Base-by-base conservation (phyloP, 2,797 vertebrate genomes). In the Huso huso region DNA sequence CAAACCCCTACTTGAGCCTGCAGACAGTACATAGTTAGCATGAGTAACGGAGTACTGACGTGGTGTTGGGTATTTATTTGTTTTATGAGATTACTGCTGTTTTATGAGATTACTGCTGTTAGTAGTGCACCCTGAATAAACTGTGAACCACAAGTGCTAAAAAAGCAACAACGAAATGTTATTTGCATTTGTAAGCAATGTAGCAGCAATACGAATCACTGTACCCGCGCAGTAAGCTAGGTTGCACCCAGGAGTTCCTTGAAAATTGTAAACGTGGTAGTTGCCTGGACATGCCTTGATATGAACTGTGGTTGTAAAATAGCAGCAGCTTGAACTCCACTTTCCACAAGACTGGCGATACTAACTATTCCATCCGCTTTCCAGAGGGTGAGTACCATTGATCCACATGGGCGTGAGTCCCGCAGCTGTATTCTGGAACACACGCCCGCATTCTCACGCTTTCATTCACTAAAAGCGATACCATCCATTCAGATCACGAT, bases 211-310 rank as follows among this genome's bases (percentile, higher is more conserved):
- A 23, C 3, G 3, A 23, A 23, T 1, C 23, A 23, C 23, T 23
- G 55, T 69, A 76, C 79, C 79, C 65, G 82, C 81, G 55, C 78
- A 81, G 51, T 78, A 80, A 0, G 64, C 69, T 62, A 80, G 64
- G 5, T 69, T 8, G 51, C 76, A 82, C 12, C 23, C 7, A 0
- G 76, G 68, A n/a, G 74, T 50, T 0, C 58, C 8, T 0, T 65
- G 52, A 12, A 80, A 58, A 48, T 75, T 74, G 69, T 80, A 83
- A 12, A 83, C 71, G 0, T 72, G 73, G 74, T 78, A 81, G 9
- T 78, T 75, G 0, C 65, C 71, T 0, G 8, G 0, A 6, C 80
- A 84, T 48, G 83, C 79, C 71, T 81, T 83, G 60, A 80, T 68
- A 23, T 76, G 73, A 1, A 83, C 10, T 0, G 65, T 1, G 0